Evolutionary conservation across 64 coral and sea anemone genomes (phyloP).

Genomic region (Astreopora myriophthalma): DNA sequence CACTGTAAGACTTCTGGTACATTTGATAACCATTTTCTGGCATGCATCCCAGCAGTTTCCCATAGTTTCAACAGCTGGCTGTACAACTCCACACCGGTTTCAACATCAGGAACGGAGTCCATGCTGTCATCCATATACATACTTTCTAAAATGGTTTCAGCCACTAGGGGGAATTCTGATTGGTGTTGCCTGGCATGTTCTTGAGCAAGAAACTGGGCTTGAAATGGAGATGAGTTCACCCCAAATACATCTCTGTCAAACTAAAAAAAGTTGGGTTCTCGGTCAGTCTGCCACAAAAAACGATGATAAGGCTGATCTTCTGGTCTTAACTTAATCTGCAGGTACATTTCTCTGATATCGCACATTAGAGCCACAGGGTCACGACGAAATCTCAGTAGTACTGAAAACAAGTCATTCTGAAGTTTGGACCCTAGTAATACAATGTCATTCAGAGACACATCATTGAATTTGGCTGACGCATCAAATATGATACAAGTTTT

Average conservation of each 20-base stretch:
- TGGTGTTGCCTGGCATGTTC: slow-evolving; percentile 32
- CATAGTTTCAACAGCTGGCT: slow-evolving; percentile 12
- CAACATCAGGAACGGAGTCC: background rate
- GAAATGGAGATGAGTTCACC: slow-evolving; percentile 10
- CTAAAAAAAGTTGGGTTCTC: background rate
- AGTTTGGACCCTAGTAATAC: slow-evolving; percentile 52
- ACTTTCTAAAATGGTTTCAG: background rate
- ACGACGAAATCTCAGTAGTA: slow-evolving; percentile 46
- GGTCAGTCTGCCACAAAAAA: slow-evolving; percentile 10
- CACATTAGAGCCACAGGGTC: background rate
- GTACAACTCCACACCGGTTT: slow-evolving; percentile 37
- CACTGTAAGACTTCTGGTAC: background rate
- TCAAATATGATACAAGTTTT: background rate
- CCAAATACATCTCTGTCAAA: background rate
- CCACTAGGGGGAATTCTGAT: background rate
- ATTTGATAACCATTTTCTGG: slow-evolving; percentile 28
- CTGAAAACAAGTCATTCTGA: slow-evolving; percentile 40
- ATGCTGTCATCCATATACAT: background rate
- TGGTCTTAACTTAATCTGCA: slow-evolving; percentile 6
- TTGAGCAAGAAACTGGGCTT: slow-evolving; percentile 29
- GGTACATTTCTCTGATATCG: background rate
- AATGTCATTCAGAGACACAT: slow-evolving; percentile 32
- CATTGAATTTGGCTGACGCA: background rate
- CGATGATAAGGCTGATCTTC: slow-evolving; percentile 46
- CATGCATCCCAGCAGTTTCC: slow-evolving; percentile 2